These are phyloP conservation scores for Scolanthus callimorphus DNA, from an alignment of 92 coral and sea anemone genomes.

Conservation along the genomic window DNA sequence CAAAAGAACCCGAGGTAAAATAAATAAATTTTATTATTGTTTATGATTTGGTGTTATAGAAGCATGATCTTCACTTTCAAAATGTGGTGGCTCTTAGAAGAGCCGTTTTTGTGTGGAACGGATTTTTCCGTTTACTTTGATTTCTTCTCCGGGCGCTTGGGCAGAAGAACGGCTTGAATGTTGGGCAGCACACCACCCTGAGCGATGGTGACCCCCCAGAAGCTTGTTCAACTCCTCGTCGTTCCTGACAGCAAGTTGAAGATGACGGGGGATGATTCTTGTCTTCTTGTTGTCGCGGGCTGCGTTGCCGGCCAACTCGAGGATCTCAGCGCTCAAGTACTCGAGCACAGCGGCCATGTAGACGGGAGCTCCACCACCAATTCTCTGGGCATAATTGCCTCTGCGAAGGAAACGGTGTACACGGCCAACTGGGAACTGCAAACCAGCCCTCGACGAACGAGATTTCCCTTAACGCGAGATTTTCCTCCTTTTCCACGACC, in stretches of 20 bases:
- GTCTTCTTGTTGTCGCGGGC: conserved; percentile 39
- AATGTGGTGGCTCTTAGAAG: conserved; percentile 53
- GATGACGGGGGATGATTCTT: conserved; percentile 28
- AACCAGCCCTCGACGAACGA: conserved; percentile 41
- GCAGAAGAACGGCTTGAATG: conserved; percentile 64
- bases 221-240: conserved; percentile 45
- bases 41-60: background rate
- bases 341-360: conserved; percentile 45
- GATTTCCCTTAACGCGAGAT: conserved; percentile 27
- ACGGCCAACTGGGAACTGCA: conserved; percentile 42
- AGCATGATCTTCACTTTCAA: conserved; percentile 19
- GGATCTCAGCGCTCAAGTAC: conserved; percentile 33
- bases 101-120: conserved; percentile 26
- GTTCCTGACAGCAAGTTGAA: conserved; percentile 21
- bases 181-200: conserved; percentile 53
- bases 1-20: background rate
- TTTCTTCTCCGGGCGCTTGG: conserved; percentile 49
- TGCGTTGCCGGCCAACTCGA: conserved; percentile 42
- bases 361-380: conserved; percentile 47
- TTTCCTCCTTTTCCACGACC: conserved; percentile 47
- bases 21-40: background rate
- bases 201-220: conserved; percentile 39
- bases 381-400: conserved; percentile 28
- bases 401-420: conserved; percentile 36
- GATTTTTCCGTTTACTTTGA: conserved; percentile 28